A percentile compares a stretch with the other conserved stretches of the same genome.
These are phyloP conservation scores for Hypsibius dujardini DNA, from an alignment of 1,140 invertebrate species.

Conservation along the genomic window DNA sequence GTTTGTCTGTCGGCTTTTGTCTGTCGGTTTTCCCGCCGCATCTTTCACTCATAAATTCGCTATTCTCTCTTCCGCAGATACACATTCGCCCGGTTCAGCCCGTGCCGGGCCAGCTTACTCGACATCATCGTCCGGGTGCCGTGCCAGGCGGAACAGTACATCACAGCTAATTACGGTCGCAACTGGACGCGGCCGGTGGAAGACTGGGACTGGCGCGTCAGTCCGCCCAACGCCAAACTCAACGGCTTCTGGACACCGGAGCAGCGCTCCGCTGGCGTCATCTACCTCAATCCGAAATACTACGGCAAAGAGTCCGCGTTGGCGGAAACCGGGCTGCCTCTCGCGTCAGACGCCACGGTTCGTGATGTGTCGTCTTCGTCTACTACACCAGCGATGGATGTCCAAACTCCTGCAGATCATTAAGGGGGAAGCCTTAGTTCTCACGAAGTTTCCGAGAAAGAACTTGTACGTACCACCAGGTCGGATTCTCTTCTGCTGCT, in stretches of 20 bases:
- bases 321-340: too few relatives aligned
- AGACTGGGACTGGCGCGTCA: slow-evolving; percentile 43
- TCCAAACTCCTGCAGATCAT: too few relatives aligned
- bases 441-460: too few relatives aligned
- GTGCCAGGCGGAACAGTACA: slow-evolving; percentile 39
- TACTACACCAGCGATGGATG: too few relatives aligned
- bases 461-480: too few relatives aligned
- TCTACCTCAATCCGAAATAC: slow-evolving; percentile 30
- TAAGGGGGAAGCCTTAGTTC: too few relatives aligned
- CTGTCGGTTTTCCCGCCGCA: too few relatives aligned
- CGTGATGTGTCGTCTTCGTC: too few relatives aligned
- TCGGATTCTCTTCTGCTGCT: too few relatives aligned
- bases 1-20: too few relatives aligned
- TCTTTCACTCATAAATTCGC: too few relatives aligned
- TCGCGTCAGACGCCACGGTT: too few relatives aligned
- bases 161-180: slow-evolving; percentile 42
- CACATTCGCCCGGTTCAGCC: slow-evolving; percentile 39
- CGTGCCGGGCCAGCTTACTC: slow-evolving; percentile 43
- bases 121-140: slow-evolving; percentile 38
- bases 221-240: slow-evolving; percentile 39
- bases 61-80: slow-evolving; percentile 32
- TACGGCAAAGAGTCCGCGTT: neutral
- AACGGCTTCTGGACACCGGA: slow-evolving; percentile 40
- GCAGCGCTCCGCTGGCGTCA: slow-evolving; percentile 36
- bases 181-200: slow-evolving; percentile 38